Base-by-base conservation (phyloP, 2,797 vertebrate species). In the Mormyrus proboscirostris region DNA sequence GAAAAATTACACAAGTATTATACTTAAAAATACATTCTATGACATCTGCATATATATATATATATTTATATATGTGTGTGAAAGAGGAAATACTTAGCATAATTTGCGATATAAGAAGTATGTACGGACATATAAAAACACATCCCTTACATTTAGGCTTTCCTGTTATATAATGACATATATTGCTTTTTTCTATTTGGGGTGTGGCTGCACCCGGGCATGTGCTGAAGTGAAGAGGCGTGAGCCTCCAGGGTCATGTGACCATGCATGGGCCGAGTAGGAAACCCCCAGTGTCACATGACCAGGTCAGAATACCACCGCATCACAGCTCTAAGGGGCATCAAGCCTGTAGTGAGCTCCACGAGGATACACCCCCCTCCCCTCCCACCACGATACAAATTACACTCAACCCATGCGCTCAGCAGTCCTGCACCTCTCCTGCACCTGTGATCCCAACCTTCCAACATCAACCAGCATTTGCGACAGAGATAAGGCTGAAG, bases 161-260 rank as follows among this genome's bases (percentile, higher is more conserved):
- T 87, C 53, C 33, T 87, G 53, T 59, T 38, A 87, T 59, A 57
- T 59, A 87, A 57, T 33, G 51, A 59, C 86, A 33, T 86, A 87
- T 87, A 87, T 87, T 87, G 86, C 86, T 88, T 88, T 88, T 88
- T 65, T 47, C 55, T 88, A 8, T 49, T 47, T 8, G 86, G 57
- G 86, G 57, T 44, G 86, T 57, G 33, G 59, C 57, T 65, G 19
- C 57, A 62, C 44, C 38, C n/a, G n/a, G 57, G 5, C 41, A n/a
- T 44, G 57, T 62, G 55, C 44, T 65, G 38, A 88, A 88, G n/a
- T 65, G 8, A 16, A n/a, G 38, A 79, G 73, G 73, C 38, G 2
- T 41, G 41, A 41, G 73, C 29, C 29, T 57, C 53, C 12, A 51
- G 22, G 25, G 83, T 25, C 83, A 55, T 57, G 51, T 86, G 85